A percentile compares a stretch with the other conserved stretches of the same genome.
These are phyloP conservation scores for Diachrysia chrysitis DNA, from an alignment of 2,888 invertebrate species.

Conservation along the genomic window DNA sequence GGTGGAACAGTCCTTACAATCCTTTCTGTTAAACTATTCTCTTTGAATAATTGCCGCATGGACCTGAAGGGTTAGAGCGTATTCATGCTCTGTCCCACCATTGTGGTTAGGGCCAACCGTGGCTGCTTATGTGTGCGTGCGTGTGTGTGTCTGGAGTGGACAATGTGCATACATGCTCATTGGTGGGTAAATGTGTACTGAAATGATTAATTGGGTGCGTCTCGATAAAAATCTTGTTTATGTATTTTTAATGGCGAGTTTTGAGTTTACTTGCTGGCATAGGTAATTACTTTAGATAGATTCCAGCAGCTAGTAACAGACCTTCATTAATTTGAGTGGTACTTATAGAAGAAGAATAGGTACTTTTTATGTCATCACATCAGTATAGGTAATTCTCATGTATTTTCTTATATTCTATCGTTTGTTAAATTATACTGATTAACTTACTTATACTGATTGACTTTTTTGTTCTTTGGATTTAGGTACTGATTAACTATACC, in stretches of 20 bases:
- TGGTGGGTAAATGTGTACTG: slow-evolving; percentile 57
- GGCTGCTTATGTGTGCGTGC: slow-evolving; percentile 37
- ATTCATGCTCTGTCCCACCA: slow-evolving; percentile 85
- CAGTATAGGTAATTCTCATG: too few species aligned
- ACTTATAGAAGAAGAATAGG: background rate
- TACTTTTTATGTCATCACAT: too few species aligned
- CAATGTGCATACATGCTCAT: slow-evolving; percentile 65
- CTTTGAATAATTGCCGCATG: slow-evolving; percentile 90
- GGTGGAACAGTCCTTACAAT: slow-evolving; percentile 78
- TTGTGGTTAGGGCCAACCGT: slow-evolving; percentile 79
- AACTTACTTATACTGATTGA: too few species aligned
- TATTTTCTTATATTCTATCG: too few species aligned
- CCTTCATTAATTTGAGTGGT: too few species aligned
- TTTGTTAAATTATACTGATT: too few species aligned
- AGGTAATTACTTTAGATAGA: too few species aligned
- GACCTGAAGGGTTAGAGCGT: slow-evolving; percentile 88
- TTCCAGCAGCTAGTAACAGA: too few species aligned
- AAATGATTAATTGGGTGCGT: slow-evolving; percentile 62
- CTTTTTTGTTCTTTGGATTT: too few species aligned
- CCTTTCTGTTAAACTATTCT: slow-evolving; percentile 90
- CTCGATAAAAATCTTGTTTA: slow-evolving; percentile 52
- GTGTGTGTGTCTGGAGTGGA: slow-evolving; percentile 66
- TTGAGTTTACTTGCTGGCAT: too few species aligned
- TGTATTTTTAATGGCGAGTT: slow-evolving; percentile 41
- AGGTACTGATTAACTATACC: too few species aligned